Evolutionary conservation across 2,797 vertebrate species (phyloP), one percentile per base, ranked within the genome.

Genomic region (Paramormyrops hopkinsi): DNA sequence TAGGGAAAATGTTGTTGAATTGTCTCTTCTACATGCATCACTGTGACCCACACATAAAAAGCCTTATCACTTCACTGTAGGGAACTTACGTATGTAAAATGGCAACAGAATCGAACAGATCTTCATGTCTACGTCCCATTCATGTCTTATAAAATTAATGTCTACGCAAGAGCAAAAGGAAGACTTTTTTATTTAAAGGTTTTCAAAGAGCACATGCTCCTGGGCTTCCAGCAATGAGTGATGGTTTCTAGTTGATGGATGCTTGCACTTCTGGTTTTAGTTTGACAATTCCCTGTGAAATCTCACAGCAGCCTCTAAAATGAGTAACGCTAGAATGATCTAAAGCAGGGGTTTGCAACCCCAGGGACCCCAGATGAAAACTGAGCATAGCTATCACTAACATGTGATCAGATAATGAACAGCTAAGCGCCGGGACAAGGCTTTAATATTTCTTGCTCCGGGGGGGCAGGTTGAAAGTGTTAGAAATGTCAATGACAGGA

Each of bases 251-350:
- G n/a, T 17, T 33, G 41, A 33, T 29, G 37, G n/a, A 86, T 73
- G 12, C 19, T 29, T 11, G 25, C 1, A 87, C 46, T 50, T 65
- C 59, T 73, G 22, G 79, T 86, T 48, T 53, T 25, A 12, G 19
- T 53, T 73, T 89, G 79, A 69, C 88, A 76, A 73, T 86, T 54
- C 59, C 83, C 48, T 46, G 83, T 89, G 62, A 89, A 87, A 89
- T 89, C 41, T 86, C 82, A 89, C 88, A 69, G 62, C 56, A 46
- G 54, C 82, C 56, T 51, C 33, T 62, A 69, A 89, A 89, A 56
- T 56, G 25, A 54, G 5, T 65, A 37, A 69, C 82, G 41, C 44
- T 29, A 86, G 41, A 48, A 86, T 48, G 88, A 54, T 56, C 44
- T 62, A 25, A 56, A 69, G 73, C 51, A 89, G 76, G 17, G 19